Evolutionary conservation across 2,888 invertebrate species (phyloP).

Genomic region (Latrodectus hesperus): DNA sequence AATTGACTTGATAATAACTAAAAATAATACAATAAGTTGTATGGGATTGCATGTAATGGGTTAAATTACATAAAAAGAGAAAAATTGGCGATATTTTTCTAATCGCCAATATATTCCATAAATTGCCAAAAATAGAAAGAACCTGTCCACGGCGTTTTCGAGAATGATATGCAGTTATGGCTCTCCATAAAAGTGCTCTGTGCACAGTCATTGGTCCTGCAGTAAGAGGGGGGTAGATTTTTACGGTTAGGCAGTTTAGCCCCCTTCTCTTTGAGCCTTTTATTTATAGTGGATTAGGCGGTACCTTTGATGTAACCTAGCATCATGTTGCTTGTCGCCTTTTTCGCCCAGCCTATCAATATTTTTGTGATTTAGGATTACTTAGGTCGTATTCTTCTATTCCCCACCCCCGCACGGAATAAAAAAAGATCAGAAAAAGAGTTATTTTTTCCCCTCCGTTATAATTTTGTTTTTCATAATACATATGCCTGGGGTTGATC

Average conservation of each 20-base stretch:
- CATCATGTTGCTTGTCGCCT: constrained; percentile 66
- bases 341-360: constrained; percentile 64
- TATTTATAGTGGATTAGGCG: constrained; percentile 69
- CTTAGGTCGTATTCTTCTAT: constrained; percentile 35
- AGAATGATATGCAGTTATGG: constrained; percentile 69
- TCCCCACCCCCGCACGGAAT: constrained; percentile 1
- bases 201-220: constrained; percentile 68
- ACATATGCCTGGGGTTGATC: constrained; percentile 52
- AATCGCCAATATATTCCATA: constrained; percentile 56
- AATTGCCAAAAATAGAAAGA: constrained; percentile 59
- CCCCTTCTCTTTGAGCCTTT: constrained; percentile 66
- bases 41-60: too few relatives aligned
- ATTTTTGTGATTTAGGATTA: constrained; percentile 68
- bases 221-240: constrained; percentile 53
- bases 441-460: constrained; percentile 13
- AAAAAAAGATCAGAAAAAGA: constrained; percentile 11
- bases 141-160: constrained; percentile 62
- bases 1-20: too few relatives aligned
- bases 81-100: not conserved
- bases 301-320: constrained; percentile 66
- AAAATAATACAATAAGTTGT: too few relatives aligned
- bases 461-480: constrained; percentile 37
- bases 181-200: constrained; percentile 69
- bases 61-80: too few relatives aligned
- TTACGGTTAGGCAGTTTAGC: constrained; percentile 65